phyloP scores from a whole-genome alignment of 2,888 invertebrate genomes.

The Cheilosia impressa region DNA sequence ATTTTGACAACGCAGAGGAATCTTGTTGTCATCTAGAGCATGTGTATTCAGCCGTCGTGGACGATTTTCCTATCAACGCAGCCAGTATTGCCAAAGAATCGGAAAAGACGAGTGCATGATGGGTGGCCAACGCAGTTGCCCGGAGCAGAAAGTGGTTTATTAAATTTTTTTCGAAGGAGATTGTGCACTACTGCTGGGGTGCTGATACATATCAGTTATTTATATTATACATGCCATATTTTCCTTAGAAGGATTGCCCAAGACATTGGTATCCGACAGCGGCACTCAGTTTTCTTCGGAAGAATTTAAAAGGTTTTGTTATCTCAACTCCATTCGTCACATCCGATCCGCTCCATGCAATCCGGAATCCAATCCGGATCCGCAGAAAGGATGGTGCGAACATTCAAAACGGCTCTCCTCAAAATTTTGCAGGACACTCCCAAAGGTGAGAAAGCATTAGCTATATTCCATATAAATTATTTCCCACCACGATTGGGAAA shows the following conservation, averaged over 20 bases:
- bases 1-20: conserved; percentile 19
- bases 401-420: conserved; percentile 25
- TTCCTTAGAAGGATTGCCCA: conserved; percentile 75
- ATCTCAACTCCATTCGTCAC: conserved; percentile 74
- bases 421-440: conserved; percentile 18
- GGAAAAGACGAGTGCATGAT: conserved; percentile 10
- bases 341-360: conserved; percentile 66
- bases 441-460: conserved; percentile 16
- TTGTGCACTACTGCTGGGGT: conserved; percentile 8
- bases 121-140: conserved; percentile 36
- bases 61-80: no score
- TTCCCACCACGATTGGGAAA: no score
- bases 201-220: no score
- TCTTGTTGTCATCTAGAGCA: conserved; percentile 1
- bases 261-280: conserved; percentile 75
- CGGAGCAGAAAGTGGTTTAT: background rate
- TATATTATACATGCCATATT: no score
- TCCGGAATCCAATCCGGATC: conserved; percentile 74
- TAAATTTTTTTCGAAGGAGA: conserved; percentile 14
- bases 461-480: no score
- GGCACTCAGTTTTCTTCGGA: conserved; percentile 73
- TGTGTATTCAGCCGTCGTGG: background rate
- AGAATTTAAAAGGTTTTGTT: conserved; percentile 74
- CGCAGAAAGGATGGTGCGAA: conserved; percentile 73
- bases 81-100: conserved; percentile 9